Conservation (phyloP, 2,113 vertebrate genomes). For the Ariopsis seemanni region DNA sequence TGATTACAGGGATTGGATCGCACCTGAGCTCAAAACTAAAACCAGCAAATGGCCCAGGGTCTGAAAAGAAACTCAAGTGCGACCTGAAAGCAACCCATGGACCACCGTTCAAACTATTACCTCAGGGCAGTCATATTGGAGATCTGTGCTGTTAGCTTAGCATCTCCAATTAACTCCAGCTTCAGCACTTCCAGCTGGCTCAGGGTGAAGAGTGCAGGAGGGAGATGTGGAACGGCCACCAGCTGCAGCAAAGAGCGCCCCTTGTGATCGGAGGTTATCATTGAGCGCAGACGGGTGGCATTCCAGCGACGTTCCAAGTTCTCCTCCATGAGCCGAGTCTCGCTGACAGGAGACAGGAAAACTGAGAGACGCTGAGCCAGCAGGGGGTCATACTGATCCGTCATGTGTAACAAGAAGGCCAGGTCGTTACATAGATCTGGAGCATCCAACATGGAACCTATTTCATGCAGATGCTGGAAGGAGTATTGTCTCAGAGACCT, state of each 20-base stretch:
- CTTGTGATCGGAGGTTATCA: slow-evolving; percentile 59
- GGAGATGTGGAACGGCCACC: slow-evolving; percentile 72
- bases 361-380: slow-evolving; percentile 76
- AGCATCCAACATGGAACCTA: slow-evolving; percentile 65
- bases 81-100: neutral
- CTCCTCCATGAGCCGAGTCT: slow-evolving; percentile 72
- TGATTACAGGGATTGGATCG: neutral
- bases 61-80: neutral
- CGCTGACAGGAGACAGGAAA: slow-evolving; percentile 78
- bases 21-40: neutral
- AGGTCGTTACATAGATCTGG: slow-evolving; percentile 79
- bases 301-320: slow-evolving; percentile 69
- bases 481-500: slow-evolving; percentile 76
- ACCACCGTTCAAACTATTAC: slow-evolving; percentile 37
- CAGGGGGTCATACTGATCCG: slow-evolving; percentile 78
- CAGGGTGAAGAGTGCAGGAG: slow-evolving; percentile 71
- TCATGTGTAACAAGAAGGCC: slow-evolving; percentile 81
- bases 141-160: slow-evolving; percentile 69
- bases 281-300: slow-evolving; percentile 64
- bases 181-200: slow-evolving; percentile 73
- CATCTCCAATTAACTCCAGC: slow-evolving; percentile 72
- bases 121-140: slow-evolving; percentile 71
- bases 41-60: neutral
- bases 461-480: slow-evolving; percentile 68
- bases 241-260: slow-evolving; percentile 69